Conservation (phyloP, 1,140 invertebrate genomes). For the Drosophila sturtevanti region DNA sequence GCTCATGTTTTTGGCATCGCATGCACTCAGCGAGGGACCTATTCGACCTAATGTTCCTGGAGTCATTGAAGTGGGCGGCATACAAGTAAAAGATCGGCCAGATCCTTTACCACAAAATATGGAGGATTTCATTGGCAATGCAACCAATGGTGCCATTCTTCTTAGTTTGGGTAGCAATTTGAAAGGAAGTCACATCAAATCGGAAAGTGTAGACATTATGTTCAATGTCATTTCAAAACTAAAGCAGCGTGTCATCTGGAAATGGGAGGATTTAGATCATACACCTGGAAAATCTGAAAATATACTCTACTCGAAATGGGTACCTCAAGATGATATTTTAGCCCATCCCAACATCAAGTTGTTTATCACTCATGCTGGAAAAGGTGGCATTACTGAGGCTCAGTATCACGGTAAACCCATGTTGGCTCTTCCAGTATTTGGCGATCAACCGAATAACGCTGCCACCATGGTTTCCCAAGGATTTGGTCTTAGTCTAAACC, state of each 20-base stretch:
- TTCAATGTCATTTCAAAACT: slow-evolving; percentile 81
- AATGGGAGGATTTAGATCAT: slow-evolving; percentile 76
- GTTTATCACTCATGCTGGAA: slow-evolving; percentile 89
- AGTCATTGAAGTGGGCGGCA: slow-evolving; percentile 82
- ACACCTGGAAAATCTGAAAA: slow-evolving; percentile 83
- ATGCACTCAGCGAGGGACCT: slow-evolving; percentile 56
- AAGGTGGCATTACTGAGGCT: slow-evolving; percentile 83
- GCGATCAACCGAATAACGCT: slow-evolving; percentile 71
- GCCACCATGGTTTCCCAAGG: slow-evolving; percentile 34
- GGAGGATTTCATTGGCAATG: slow-evolving; percentile 46
- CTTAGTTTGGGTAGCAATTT: slow-evolving; percentile 85
- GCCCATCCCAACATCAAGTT: slow-evolving; percentile 85
- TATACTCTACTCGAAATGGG: slow-evolving; percentile 84
- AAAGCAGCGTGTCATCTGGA: slow-evolving; percentile 84
- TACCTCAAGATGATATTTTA: slow-evolving; percentile 85
- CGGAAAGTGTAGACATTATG: slow-evolving; percentile 80
- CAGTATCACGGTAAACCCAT: slow-evolving; percentile 84
- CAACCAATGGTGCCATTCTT: slow-evolving; percentile 83
- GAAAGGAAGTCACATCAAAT: slow-evolving; percentile 76
- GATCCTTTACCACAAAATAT: slow-evolving; percentile 63
- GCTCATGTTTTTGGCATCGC: slow-evolving; percentile 49
- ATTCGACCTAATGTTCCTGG: slow-evolving; percentile 74
- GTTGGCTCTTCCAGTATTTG: slow-evolving; percentile 83
- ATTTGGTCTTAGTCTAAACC: slow-evolving; percentile 62
- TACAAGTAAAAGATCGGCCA: slow-evolving; percentile 73